These are phyloP conservation scores for Eueremaeus valkanovi DNA, from an alignment of 2,888 invertebrate species.

Conservation along the genomic window DNA sequence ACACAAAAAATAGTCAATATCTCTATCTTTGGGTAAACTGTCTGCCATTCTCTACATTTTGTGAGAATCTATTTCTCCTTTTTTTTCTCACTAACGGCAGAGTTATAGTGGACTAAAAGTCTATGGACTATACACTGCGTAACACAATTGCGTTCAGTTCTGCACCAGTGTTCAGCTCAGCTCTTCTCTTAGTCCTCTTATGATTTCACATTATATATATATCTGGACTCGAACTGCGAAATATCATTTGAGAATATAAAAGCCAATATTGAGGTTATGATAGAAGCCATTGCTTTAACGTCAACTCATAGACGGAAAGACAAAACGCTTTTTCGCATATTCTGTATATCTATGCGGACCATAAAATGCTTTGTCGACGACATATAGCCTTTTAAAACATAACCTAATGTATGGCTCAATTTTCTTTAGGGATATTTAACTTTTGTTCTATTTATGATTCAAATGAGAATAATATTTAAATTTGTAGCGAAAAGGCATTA, in stretches of 20 bases:
- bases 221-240: neutral
- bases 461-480: too few relatives aligned
- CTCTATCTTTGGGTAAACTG: neutral
- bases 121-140: neutral
- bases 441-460: too few relatives aligned
- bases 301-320: neutral
- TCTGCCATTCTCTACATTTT: neutral
- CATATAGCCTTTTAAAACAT: neutral
- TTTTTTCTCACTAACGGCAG: conserved; percentile 11
- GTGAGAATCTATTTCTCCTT: conserved; percentile 23
- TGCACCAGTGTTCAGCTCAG: neutral
- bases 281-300: neutral
- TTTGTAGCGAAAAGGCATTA: too few relatives aligned
- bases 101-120: neutral
- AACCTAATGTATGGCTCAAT: neutral
- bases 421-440: neutral
- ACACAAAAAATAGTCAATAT: conserved; percentile 9
- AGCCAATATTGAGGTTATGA: conserved; percentile 33
- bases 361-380: neutral
- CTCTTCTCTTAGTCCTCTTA: neutral
- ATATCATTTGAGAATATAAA: conserved; percentile 10
- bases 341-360: neutral
- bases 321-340: neutral
- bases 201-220: neutral
- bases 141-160: conserved; percentile 11